A percentile compares a stretch with the other conserved stretches of the same genome.
These are phyloP conservation scores for Drosophila dunni DNA, from an alignment of 1,140 invertebrate species.

Conservation along the genomic window DNA sequence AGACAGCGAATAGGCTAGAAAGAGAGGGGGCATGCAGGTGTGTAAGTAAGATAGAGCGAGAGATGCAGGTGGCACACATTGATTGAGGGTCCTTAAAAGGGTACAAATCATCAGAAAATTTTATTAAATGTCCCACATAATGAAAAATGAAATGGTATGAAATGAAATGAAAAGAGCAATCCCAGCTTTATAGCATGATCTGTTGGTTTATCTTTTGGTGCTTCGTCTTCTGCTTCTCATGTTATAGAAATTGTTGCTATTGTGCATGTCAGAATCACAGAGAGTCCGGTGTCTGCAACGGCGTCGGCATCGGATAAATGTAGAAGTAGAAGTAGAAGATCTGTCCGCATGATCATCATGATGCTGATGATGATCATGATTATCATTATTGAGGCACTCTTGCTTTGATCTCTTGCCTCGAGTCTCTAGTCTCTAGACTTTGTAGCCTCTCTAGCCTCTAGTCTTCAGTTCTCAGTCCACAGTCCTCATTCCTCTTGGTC, in stretches of 20 bases:
- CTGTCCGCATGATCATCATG: slow-evolving; percentile 66
- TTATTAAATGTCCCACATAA: slow-evolving; percentile 80
- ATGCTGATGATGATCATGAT: slow-evolving; percentile 73
- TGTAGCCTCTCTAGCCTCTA: slow-evolving; percentile 8
- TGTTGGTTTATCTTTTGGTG: neutral
- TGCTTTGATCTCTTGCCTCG: slow-evolving; percentile 71
- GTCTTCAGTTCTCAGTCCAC: neutral
- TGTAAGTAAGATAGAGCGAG: slow-evolving; percentile 34
- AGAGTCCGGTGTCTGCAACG: slow-evolving; percentile 8
- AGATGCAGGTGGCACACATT: slow-evolving; percentile 54
- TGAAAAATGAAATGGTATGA: neutral
- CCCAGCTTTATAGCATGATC: slow-evolving; percentile 5
- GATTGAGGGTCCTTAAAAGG: slow-evolving; percentile 83
- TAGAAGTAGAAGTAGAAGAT: slow-evolving; percentile 43
- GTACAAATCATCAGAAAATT: slow-evolving; percentile 78
- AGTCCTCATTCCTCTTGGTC: neutral
- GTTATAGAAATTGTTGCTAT: slow-evolving; percentile 71
- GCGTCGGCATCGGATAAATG: slow-evolving; percentile 5
- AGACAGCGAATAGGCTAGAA: neutral
- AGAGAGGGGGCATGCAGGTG: slow-evolving; percentile 8
- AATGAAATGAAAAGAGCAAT: slow-evolving; percentile 34
- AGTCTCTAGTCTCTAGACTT: slow-evolving; percentile 19
- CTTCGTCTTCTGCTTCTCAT: neutral
- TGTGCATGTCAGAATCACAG: slow-evolving; percentile 70
- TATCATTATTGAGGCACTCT: slow-evolving; percentile 83